Evolutionary conservation across 2,797 vertebrate species (phyloP), one percentile per base, ranked within the genome.

Genomic region (Lophura swinhoii): DNA sequence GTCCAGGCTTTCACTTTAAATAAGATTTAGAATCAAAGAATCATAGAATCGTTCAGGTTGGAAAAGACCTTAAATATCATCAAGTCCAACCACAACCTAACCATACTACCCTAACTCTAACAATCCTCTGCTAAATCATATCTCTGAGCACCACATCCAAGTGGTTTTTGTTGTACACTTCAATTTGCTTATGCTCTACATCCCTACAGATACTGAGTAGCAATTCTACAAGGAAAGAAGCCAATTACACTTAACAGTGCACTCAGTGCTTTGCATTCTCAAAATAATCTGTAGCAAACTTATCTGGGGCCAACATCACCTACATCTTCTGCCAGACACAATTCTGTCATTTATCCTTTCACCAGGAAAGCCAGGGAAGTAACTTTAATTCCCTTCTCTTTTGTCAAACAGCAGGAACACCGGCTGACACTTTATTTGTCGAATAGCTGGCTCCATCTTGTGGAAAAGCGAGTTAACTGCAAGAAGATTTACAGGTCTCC

Each of bases 401-500:
- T 64, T 20, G 23, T 20, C 12, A n/a, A 66, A 43, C 28, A 39
- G 35, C 2, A 44, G 14, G 26, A 44, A 24, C 14, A 44, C 62
- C 18, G 31, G 24, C 11, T 39, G 37, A 60, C 3, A 17, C 43
- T 35, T 22, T 4, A n/a, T 79, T 91, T 51, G 55, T 23, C 87
- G 68, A 91, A 89, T 59, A 91, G 49, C 68, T 85, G 69, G 93
- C 93, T 88, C 97, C 97, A 96, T 67, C 96, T 96, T 81, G 96
- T 84, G 97, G 96, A 73, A 85, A 0, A 85, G 3, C 29, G 35
- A 84, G 78, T 72, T 63, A 87, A 92, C 92, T 93, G 78, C 96
- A 95, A 48, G 31, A 48, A 74, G 15, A 81, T 17, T 41, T 12
- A 43, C 58, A 17, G 1, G 0, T 13, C 10, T 74, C 37, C 12